Evolutionary conservation across 2,888 invertebrate genomes (phyloP), one percentile per base, ranked within the genome.

Genomic region (Lasioglossum zephyrum): DNA sequence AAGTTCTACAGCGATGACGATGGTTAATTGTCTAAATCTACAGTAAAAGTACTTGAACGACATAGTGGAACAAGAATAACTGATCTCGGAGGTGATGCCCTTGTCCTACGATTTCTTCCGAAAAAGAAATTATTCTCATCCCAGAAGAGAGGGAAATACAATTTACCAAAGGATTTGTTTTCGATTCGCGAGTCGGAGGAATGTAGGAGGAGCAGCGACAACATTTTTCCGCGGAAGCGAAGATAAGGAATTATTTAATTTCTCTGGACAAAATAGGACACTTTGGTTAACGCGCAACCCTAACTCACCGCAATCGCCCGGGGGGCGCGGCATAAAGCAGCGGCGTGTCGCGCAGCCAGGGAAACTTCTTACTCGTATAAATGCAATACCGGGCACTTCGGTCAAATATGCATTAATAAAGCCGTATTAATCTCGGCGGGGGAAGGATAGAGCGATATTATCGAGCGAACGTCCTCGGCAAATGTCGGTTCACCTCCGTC

Each of bases 401-500:
- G 87, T 74, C 78, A 84, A 84, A 87, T 87, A 87, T 87, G 87
- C 87, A 84, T 87, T 90, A 89, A 89, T 90, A 90, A 90, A 89
- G 79, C 88, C 77, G 82, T 90, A 89, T 90, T 89, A 89, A 89
- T 90, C 90, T 90, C 90, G 80, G 87, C 79, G 70, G 36, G 36
- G 88, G 85, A 83, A 90, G 88, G 89, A 90, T 88, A 82, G 85
- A 88, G 84, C 81, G 87, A 90, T 90, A 90, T 90, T 90, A 90
- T 90, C 90, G 90, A 89, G 89, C 90, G 90, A 69, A 81, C 83
- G 82, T 86, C 77, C 88, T 82, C 88, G 81, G 79, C 85, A 83
- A 87, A 87, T 87, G 90, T 81, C 86, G 84, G 87, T 84, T 88
- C 86, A 79, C 90, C 86, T 80, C 83, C 84, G 88, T 89, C 92